Base-by-base conservation (phyloP, 2,888 invertebrate species). In the Leptura quadrifasciata region DNA sequence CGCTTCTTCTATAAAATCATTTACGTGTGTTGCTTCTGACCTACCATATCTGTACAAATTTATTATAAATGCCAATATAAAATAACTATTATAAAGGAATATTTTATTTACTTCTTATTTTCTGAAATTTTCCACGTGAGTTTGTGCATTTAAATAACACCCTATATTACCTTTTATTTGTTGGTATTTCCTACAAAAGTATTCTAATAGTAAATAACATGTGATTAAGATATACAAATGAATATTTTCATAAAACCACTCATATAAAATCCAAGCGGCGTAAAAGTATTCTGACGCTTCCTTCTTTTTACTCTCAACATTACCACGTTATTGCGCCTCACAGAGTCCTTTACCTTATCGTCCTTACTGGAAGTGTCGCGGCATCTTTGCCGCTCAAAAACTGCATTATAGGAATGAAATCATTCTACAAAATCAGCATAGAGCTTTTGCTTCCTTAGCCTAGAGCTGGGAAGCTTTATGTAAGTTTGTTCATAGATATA, bases 341-440 rank as follows among this genome's bases (percentile, higher is more conserved):
- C n/a, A 58, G 58, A 15, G 47, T 21, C 58, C 39, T 69, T 47
- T 69, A 12, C 18, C 39, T 39, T 58, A 39, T 21, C 57, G 31
- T 20, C 18, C 31, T 21, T 47, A 20, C 1, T 58, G 57, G 69
- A 69, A 69, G 58, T 39, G 69, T 69, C 58, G 39, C 58, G 54
- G 39, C 21, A 58, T 39, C 20, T 69, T 69, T 55, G 69, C 47
- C 31, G 27, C 57, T 20, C 2, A 47, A 35, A 69, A 69, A 69
- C 58, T 58, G 69, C 58, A 69, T 31, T 18, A 24, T 31, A 58
- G 39, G 58, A 69, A 69, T 24, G 12, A 58, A 47, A 69, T 69
- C 39, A 35, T 18, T 21, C 58, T 1, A 20, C 20, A n/a, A 69
- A 69, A 69, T 69, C 69, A 27, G 24, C 39, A 20, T 39, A 58